Conservation (phyloP, 35 echinoderm and acorn worm genomes). For the Heliocidaris tuberculata region DNA sequence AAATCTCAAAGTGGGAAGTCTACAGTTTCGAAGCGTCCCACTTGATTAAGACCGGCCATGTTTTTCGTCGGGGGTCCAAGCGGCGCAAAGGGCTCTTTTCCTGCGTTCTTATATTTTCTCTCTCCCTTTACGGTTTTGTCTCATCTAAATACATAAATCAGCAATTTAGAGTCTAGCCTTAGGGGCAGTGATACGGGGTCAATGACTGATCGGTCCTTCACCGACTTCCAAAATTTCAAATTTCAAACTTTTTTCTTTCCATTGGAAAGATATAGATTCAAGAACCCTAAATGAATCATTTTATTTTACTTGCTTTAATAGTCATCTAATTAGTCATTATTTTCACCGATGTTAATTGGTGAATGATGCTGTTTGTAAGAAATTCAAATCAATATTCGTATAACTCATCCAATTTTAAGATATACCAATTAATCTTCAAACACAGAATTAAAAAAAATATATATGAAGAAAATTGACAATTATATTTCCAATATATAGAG, state of each 20-base stretch:
- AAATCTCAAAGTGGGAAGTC: constrained; percentile 22
- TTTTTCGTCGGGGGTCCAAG: constrained; percentile 21
- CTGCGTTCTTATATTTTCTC: neutral
- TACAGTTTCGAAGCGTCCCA: constrained; percentile 26
- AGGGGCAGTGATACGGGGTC: neutral
- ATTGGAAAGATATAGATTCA: neutral
- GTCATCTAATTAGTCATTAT: too few relatives aligned
- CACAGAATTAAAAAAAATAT: too few relatives aligned
- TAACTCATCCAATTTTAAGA: too few relatives aligned
- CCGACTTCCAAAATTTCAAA: constrained; percentile 7
- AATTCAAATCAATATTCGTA: neutral
- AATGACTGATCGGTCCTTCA: constrained; percentile 37
- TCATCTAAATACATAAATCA: constrained; percentile 50
- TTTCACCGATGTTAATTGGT: neutral
- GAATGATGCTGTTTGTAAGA: neutral
- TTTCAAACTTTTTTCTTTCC: neutral
- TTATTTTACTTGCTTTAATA: too few relatives aligned
- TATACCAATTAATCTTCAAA: too few relatives aligned
- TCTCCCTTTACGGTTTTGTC: constrained; percentile 11
- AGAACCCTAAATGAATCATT: too few relatives aligned
- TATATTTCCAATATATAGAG: too few relatives aligned
- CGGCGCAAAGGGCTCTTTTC: constrained; percentile 22
- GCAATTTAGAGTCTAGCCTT: constrained; percentile 14
- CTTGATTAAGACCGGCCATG: constrained; percentile 26
- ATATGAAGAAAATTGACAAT: too few relatives aligned